Conservation (phyloP, 2,888 invertebrate species). For the Mesoligia furuncula region DNA sequence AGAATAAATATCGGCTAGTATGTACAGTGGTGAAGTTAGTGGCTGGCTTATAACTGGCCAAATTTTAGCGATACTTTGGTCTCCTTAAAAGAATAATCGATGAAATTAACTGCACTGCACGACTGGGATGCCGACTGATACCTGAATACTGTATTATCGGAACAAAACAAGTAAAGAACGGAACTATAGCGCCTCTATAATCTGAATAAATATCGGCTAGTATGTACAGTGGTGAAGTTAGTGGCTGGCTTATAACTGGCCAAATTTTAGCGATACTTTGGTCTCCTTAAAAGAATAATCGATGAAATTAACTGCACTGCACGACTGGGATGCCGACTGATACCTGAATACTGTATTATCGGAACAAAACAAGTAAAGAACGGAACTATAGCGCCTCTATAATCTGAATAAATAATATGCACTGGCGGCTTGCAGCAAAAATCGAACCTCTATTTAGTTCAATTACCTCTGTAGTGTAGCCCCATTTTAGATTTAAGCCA, state of each 20-base stretch:
- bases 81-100: neutral
- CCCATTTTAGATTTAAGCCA: slow-evolving; percentile 13
- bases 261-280: neutral
- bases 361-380: slow-evolving; percentile 13
- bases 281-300: neutral
- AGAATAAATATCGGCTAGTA: neutral
- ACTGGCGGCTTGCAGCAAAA: slow-evolving; percentile 29
- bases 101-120: neutral
- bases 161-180: slow-evolving; percentile 14
- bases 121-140: neutral
- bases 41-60: neutral
- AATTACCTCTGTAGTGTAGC: slow-evolving; percentile 4
- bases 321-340: neutral
- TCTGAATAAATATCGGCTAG: slow-evolving; percentile 33
- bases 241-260: neutral
- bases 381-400: slow-evolving; percentile 17
- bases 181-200: slow-evolving; percentile 21
- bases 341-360: neutral
- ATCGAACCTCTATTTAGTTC: slow-evolving; percentile 37
- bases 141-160: neutral
- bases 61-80: neutral
- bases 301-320: neutral
- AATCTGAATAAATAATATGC: slow-evolving; percentile 44
- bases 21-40: neutral
- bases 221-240: neutral